phyloP scores from a whole-genome alignment of 2,113 vertebrate genomes.

The Mormoops blainvillei region DNA sequence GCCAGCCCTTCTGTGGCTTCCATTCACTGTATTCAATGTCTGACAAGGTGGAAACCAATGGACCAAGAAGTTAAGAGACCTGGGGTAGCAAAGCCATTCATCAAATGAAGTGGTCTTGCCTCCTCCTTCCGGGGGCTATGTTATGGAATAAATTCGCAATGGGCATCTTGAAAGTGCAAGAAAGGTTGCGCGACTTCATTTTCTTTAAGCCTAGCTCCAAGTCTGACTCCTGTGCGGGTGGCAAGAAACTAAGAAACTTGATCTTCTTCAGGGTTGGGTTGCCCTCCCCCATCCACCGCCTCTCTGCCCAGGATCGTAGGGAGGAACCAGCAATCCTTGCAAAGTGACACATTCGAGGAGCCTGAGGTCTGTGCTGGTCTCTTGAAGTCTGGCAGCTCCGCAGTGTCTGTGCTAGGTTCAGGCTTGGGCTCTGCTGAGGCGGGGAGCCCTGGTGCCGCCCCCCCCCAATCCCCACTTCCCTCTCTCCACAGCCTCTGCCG shows the following conservation, averaged over 20 bases:
- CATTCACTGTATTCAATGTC: not conserved
- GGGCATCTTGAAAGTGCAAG: not conserved
- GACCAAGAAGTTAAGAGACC: not conserved
- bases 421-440: not conserved
- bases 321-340: not conserved
- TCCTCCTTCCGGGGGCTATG: not conserved
- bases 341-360: not conserved
- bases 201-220: conserved; percentile 5
- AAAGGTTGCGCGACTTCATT: conserved; percentile 29
- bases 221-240: not conserved
- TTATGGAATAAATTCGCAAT: not conserved
- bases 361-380: not conserved
- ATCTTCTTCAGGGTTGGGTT: not conserved
- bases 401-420: not conserved
- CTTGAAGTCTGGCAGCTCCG: not conserved
- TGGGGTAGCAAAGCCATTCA: not conserved
- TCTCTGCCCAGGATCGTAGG: not conserved
- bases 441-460: accelerated
- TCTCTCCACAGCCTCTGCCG: not conserved
- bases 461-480: no score
- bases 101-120: not conserved
- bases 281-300: not conserved
- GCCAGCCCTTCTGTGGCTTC: not conserved
- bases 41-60: not conserved
- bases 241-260: not conserved